A percentile compares a stretch with the other conserved stretches of the same genome.
Conservation (phyloP, 2,797 vertebrate species). For the Craterocephalus amniculus region DNA sequence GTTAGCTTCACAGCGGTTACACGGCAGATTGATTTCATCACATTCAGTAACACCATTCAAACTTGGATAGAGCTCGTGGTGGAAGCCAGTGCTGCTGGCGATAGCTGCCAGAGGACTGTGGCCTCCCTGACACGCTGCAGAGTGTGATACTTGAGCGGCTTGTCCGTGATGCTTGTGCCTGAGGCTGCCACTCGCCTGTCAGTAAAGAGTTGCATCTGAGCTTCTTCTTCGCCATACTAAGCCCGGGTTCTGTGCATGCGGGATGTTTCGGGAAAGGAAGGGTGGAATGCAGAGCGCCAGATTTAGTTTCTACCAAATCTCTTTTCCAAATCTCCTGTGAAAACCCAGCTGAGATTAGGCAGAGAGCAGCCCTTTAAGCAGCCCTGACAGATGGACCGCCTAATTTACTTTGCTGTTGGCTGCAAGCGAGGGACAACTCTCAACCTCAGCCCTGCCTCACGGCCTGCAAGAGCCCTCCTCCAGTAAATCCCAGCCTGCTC, state of each 20-base stretch:
- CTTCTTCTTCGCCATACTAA: conserved; percentile 14
- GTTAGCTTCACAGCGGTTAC: neutral
- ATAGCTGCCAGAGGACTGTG: neutral
- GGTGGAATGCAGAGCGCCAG: conserved; percentile 53
- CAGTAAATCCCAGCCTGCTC: conserved; percentile 56
- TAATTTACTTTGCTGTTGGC: conserved; percentile 81
- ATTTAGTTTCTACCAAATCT: conserved; percentile 74
- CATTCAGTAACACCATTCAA: conserved; percentile 13
- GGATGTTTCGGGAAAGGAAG: conserved; percentile 12
- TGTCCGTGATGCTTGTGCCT: conserved; percentile 31
- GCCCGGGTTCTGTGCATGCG: neutral
- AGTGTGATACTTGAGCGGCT: conserved; percentile 14
- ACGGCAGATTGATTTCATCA: conserved; percentile 28
- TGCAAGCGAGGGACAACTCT: conserved; percentile 50
- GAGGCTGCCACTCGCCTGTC: conserved; percentile 19
- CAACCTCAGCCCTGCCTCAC: conserved; percentile 37
- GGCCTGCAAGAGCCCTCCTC: conserved; percentile 32
- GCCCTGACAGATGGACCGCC: conserved; percentile 79
- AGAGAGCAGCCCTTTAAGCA: conserved; percentile 69
- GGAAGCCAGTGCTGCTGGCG: neutral
- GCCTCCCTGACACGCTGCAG: conserved; percentile 24
- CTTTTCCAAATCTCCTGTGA: conserved; percentile 68
- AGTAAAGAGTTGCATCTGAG: conserved; percentile 35
- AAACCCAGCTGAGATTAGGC: conserved; percentile 76
- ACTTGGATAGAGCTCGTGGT: conserved; percentile 2